Evolutionary conservation across 2,113 vertebrate species (phyloP).

Genomic region (Vombatus ursinus): DNA sequence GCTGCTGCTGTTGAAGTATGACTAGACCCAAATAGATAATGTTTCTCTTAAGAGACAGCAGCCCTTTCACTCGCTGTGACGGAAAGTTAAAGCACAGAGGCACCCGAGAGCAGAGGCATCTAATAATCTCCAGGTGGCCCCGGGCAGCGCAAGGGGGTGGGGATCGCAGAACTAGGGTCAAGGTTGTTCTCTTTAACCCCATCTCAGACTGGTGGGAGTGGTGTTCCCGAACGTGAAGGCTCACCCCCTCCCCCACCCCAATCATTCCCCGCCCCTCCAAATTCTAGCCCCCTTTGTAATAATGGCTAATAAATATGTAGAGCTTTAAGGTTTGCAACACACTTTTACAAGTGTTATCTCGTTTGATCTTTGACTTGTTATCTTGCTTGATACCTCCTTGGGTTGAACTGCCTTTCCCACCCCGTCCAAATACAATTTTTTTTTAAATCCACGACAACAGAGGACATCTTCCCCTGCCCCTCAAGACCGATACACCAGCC

Average conservation of each 20-base stretch:
- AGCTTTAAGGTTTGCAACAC: background rate
- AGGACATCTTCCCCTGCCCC: background rate
- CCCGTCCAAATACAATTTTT: background rate
- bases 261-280: rapidly evolving
- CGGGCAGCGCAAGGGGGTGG: background rate
- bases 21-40: background rate
- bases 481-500: background rate
- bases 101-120: rapidly evolving
- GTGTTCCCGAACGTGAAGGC: background rate
- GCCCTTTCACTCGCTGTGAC: background rate
- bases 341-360: background rate
- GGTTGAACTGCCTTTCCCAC: background rate
- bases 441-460: background rate
- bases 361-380: background rate
- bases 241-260: background rate
- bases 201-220: background rate
- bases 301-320: background rate
- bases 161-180: background rate
- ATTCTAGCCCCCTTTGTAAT: background rate
- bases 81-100: rapidly evolving
- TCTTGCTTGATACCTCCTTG: background rate
- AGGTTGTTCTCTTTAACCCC: background rate
- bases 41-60: background rate
- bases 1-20: background rate
- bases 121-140: background rate